phyloP scores from a whole-genome alignment of 1,140 invertebrate genomes.

The Trichonephila inaurata region DNA sequence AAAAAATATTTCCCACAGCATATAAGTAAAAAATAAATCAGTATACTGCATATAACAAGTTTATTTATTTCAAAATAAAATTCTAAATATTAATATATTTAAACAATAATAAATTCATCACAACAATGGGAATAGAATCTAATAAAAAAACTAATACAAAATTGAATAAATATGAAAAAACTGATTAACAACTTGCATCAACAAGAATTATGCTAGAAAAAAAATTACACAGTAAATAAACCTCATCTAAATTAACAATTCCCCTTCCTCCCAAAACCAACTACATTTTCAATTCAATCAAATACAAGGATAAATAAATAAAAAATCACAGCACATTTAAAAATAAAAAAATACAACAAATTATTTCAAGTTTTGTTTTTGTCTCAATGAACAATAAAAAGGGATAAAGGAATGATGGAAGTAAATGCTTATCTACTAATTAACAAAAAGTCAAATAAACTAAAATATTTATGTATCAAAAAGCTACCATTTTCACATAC shows the following conservation, averaged over 20 bases:
- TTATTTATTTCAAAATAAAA: constrained; percentile 47
- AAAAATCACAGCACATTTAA: neutral
- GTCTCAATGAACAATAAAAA: neutral
- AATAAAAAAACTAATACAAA: neutral
- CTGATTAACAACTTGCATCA: neutral
- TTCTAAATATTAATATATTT: constrained; percentile 22
- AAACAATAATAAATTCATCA: neutral
- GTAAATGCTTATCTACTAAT: neutral
- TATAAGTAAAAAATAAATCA: neutral
- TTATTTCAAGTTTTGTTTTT: too few relatives aligned
- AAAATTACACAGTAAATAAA: neutral
- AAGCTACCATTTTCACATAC: neutral
- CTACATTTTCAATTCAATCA: neutral
- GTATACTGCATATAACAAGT: neutral
- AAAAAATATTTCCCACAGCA: neutral
- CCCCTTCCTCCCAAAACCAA: neutral
- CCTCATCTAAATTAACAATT: neutral
- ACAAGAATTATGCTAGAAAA: neutral
- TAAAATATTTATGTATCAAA: neutral
- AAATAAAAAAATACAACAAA: neutral
- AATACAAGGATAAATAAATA: neutral
- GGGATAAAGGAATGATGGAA: neutral
- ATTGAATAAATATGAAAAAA: neutral
- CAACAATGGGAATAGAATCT: neutral
- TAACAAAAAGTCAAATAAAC: neutral